Evolutionary conservation across 1,140 invertebrate species (phyloP).

Genomic region (Dreissena rostriformis): DNA sequence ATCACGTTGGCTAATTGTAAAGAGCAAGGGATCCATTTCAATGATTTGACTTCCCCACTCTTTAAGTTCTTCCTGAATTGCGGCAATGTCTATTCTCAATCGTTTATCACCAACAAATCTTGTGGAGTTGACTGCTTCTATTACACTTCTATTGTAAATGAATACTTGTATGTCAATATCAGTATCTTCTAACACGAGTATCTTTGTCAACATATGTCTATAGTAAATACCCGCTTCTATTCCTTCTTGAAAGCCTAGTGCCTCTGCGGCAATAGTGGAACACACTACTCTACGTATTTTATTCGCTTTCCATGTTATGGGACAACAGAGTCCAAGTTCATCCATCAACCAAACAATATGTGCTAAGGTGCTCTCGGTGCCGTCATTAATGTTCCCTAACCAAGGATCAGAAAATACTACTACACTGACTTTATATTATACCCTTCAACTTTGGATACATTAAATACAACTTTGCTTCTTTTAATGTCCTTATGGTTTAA

Average conservation of each 20-base stretch:
- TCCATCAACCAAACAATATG: conserved; percentile 41
- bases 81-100: conserved; percentile 35
- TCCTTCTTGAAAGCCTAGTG: conserved; percentile 19
- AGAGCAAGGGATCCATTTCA: conserved; percentile 48
- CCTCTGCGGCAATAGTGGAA: conserved; percentile 40
- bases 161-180: conserved; percentile 22
- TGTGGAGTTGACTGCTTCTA: conserved; percentile 25
- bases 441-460: too few relatives aligned
- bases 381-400: conserved; percentile 43
- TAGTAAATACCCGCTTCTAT: conserved; percentile 14
- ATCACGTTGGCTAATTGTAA: conserved; percentile 27
- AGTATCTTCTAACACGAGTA: conserved; percentile 4
- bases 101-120: conserved; percentile 45
- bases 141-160: conserved; percentile 53
- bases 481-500: too few relatives aligned
- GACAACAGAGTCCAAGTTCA: conserved; percentile 28
- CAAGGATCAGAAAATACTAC: conserved; percentile 44
- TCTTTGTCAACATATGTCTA: conserved; percentile 4
- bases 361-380: conserved; percentile 21
- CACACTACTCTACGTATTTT: conserved; percentile 18
- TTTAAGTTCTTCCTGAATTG: conserved; percentile 10
- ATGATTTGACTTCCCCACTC: conserved; percentile 10
- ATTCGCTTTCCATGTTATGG: conserved; percentile 19
- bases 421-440: not conserved
- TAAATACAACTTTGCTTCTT: too few relatives aligned